Percentiles rank a stretch among this genome's conserved stretches.
Evolutionary conservation across 2,113 vertebrate genomes (phyloP).

Genomic region (Gracilinanus agilis): DNA sequence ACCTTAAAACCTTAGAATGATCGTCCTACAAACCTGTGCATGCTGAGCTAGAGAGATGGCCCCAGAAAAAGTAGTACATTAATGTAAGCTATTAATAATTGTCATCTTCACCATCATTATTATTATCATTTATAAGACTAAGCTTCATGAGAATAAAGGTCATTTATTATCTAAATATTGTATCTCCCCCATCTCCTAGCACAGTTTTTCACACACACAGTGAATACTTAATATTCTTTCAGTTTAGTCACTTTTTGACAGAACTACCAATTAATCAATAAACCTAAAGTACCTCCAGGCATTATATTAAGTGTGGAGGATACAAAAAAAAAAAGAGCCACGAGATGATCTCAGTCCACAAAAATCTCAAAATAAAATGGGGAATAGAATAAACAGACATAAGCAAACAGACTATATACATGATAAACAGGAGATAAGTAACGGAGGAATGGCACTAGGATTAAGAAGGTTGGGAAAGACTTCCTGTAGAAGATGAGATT

Average conservation of each 20-base stretch:
- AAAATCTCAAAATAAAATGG: neutral
- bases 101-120: neutral
- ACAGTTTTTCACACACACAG: neutral
- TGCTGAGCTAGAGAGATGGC: neutral
- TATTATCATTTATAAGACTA: neutral
- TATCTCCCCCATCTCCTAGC: neutral
- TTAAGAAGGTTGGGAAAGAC: neutral
- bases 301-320: neutral
- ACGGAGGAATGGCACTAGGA: neutral
- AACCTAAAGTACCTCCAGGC: neutral
- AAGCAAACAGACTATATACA: neutral
- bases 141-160: neutral
- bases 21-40: neutral
- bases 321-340: neutral
- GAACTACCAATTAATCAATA: neutral
- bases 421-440: neutral
- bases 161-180: neutral
- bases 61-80: neutral
- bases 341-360: neutral
- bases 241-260: neutral
- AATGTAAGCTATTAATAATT: neutral
- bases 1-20: neutral
- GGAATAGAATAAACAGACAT: neutral
- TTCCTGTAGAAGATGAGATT: neutral
- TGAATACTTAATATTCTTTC: neutral